Conservation (phyloP, 2,888 invertebrate genomes). For the Pristionchus japonicus region DNA sequence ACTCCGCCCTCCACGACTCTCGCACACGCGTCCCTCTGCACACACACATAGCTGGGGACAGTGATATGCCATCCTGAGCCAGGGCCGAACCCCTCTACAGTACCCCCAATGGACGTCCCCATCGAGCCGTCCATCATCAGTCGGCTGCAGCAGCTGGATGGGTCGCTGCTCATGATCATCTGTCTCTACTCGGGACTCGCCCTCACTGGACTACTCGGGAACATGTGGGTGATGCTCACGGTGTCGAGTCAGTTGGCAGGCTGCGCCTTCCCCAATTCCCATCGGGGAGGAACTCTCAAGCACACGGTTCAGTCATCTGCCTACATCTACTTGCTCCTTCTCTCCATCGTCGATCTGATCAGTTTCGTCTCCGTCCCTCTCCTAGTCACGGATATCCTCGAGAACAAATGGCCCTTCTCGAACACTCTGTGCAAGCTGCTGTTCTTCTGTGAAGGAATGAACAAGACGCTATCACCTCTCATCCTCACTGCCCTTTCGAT, state of each 20-base stretch:
- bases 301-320: constrained; percentile 69
- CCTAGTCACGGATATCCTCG: constrained; percentile 67
- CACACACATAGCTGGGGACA: neutral
- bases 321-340: constrained; percentile 70
- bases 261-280: constrained; percentile 49
- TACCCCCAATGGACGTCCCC: neutral
- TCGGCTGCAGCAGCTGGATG: constrained; percentile 36
- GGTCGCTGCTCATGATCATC: constrained; percentile 56
- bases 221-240: constrained; percentile 71
- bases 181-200: constrained; percentile 64
- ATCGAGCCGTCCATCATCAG: neutral
- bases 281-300: constrained; percentile 53
- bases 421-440: constrained; percentile 61
- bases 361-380: constrained; percentile 70
- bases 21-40: neutral
- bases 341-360: constrained; percentile 71
- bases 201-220: constrained; percentile 66
- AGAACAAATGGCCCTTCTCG: constrained; percentile 65
- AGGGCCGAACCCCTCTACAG: neutral
- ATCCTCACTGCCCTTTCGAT: constrained; percentile 70
- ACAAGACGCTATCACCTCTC: constrained; percentile 71
- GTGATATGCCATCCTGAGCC: neutral
- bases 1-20: constrained; percentile 23
- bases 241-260: constrained; percentile 64
- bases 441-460: constrained; percentile 69